Evolutionary conservation across 1,140 invertebrate genomes (phyloP).

Genomic region (Sycophila sp.): DNA sequence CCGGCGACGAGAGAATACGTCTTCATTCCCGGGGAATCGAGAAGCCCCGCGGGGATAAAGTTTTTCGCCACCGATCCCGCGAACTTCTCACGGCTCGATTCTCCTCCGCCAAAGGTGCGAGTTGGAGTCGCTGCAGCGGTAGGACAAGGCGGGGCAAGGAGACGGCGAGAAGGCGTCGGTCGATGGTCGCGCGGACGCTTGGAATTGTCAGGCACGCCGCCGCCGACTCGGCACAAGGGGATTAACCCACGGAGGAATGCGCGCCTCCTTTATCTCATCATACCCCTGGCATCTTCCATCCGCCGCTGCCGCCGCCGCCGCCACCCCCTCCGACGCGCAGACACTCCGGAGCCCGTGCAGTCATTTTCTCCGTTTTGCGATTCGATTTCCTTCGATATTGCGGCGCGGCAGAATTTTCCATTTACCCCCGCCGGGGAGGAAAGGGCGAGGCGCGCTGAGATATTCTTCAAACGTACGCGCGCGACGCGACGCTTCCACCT

Average conservation of each 20-base stretch:
- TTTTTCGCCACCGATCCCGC: neutral
- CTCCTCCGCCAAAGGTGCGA: neutral
- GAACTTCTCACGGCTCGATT: neutral
- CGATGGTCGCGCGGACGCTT: neutral
- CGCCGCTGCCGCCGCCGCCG: neutral
- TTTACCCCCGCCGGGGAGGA: conserved; percentile 44
- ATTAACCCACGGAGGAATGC: conserved; percentile 61
- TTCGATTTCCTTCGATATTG: conserved; percentile 65
- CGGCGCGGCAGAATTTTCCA: conserved; percentile 58
- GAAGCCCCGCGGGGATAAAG: no score
- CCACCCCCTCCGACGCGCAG: conserved; percentile 33
- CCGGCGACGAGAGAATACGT: no score
- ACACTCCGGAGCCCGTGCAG: conserved; percentile 41
- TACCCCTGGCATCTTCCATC: conserved; percentile 7
- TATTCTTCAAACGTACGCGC: conserved; percentile 29
- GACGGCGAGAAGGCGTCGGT: neutral
- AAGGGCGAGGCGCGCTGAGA: conserved; percentile 14
- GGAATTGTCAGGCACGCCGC: conserved; percentile 28
- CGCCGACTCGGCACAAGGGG: conserved; percentile 32
- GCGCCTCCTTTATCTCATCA: conserved; percentile 28
- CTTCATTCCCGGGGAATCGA: no score
- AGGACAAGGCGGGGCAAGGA: neutral
- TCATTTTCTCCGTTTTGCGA: conserved; percentile 63
- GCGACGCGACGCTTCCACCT: neutral
- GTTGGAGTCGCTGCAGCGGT: neutral